Evolutionary conservation across 2,113 vertebrate genomes (phyloP), one percentile per base, ranked within the genome.

Genomic region (Solea senegalensis): DNA sequence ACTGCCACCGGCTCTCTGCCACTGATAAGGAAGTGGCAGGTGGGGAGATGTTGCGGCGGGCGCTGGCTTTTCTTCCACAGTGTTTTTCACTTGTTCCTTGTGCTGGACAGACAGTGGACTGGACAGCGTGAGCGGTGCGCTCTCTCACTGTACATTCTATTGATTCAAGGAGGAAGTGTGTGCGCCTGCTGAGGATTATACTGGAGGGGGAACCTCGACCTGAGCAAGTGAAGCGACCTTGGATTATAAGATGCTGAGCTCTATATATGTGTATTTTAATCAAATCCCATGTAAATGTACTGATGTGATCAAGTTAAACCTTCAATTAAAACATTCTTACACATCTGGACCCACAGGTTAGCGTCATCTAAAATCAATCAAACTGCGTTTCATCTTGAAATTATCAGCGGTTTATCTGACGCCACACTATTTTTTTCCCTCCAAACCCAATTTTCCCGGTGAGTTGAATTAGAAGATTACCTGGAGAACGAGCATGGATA

Each of bases 401-500:
- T 69, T 80, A 78, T 81, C 75, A 74, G 59, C 62, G 46, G 59
- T 81, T 79, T 57, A 81, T 76, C 15, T 53, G 58, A 62, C 2
- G 5, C 69, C 48, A 40, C 5, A 43, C 44, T 12, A 44, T 44
- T 48, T 76, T 70, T 59, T 39, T 55, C 12, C 71, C 55, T 53
- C 50, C 7, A 2, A 34, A 15, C 49, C 56, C 70, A 79, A 72
- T 82, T 87, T 75, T 56, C 43, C 75, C 27, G 73, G 75, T 12
- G 50, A 83, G 85, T 69, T 81, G 70, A 85, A 85, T 85, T 85
- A 80, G 80, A 72, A 80, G 85, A 89, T 82, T 48, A 83, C 45
- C 57, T 41, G 54, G 66, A 79, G 79, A 85, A 80, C 73, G 72
- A 89, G 82, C 72, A 16, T 65, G 72, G 78, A 77, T 69, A 73